Evolutionary conservation across 2,113 vertebrate genomes (phyloP).

Genomic region (Felis chaus): DNA sequence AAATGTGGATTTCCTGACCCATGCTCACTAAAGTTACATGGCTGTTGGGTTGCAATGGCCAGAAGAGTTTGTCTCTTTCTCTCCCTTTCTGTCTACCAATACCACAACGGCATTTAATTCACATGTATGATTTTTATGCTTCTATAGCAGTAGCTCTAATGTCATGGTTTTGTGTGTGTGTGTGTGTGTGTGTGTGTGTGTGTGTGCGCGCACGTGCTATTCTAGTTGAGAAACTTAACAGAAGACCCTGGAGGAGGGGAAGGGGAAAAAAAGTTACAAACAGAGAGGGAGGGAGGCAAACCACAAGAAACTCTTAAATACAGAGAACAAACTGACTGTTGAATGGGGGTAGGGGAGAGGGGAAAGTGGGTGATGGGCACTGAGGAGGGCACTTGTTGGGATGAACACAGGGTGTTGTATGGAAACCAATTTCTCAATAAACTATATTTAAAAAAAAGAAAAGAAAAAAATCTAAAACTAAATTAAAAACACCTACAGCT

Average conservation of each 20-base stretch:
- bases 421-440: no score
- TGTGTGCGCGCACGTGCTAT: neutral
- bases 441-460: neutral
- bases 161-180: neutral
- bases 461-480: neutral
- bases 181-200: no score
- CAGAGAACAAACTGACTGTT: no score
- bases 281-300: no score
- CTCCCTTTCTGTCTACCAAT: neutral
- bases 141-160: neutral
- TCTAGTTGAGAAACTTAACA: neutral
- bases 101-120: neutral
- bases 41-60: neutral
- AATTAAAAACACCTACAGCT: neutral
- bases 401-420: no score
- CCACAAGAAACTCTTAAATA: no score
- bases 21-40: neutral
- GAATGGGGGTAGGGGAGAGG: no score
- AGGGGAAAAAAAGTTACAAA: no score
- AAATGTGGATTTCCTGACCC: neutral
- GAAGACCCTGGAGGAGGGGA: no score
- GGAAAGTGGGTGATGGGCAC: no score
- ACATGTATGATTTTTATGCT: neutral
- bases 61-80: neutral
- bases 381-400: no score